A percentile compares a stretch with the other conserved stretches of the same genome.
Evolutionary conservation across 2,888 invertebrate species (phyloP).

Genomic region (Didymodactylos carnosus): DNA sequence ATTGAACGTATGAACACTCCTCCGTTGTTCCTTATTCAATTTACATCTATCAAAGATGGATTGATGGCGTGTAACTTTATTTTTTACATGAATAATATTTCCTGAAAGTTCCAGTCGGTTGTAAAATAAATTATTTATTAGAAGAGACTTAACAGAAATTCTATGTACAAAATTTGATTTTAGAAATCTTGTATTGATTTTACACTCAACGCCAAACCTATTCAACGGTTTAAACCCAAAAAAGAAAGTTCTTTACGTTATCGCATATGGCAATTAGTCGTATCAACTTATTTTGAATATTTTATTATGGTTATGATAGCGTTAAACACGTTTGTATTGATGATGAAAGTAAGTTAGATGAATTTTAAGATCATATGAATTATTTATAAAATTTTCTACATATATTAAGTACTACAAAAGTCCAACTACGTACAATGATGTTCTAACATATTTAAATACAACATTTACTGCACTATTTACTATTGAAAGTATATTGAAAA

Average conservation of each 20-base stretch:
- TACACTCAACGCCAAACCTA: slow-evolving; percentile 89
- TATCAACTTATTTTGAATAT: slow-evolving; percentile 96
- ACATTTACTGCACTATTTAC: slow-evolving; percentile 98
- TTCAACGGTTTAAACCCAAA: slow-evolving; percentile 97
- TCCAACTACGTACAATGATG: slow-evolving; percentile 36
- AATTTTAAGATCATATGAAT: neutral
- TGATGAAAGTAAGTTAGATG: slow-evolving; percentile 99
- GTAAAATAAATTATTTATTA: neutral
- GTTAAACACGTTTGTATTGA: slow-evolving; percentile 88
- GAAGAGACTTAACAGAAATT: no score
- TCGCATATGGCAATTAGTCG: slow-evolving; percentile 93
- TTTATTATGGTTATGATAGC: slow-evolving; percentile 99
- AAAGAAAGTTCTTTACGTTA: slow-evolving; percentile 89
- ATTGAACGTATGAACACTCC: no score
- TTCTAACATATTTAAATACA: slow-evolving; percentile 89
- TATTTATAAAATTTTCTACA: no score
- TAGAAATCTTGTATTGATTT: slow-evolving; percentile 99
- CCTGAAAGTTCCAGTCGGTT: no score
- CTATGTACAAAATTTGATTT: slow-evolving; percentile 30
- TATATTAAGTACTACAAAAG: slow-evolving; percentile 7
- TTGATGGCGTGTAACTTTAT: no score
- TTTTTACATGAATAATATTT: no score
- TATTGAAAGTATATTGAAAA: slow-evolving; percentile 97
- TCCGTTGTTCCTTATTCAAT: no score
- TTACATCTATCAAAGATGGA: no score